Percentiles rank a stretch among this genome's conserved stretches.
Evolutionary conservation across 2,113 vertebrate species (phyloP).

Genomic region (Ranitomeya variabilis): DNA sequence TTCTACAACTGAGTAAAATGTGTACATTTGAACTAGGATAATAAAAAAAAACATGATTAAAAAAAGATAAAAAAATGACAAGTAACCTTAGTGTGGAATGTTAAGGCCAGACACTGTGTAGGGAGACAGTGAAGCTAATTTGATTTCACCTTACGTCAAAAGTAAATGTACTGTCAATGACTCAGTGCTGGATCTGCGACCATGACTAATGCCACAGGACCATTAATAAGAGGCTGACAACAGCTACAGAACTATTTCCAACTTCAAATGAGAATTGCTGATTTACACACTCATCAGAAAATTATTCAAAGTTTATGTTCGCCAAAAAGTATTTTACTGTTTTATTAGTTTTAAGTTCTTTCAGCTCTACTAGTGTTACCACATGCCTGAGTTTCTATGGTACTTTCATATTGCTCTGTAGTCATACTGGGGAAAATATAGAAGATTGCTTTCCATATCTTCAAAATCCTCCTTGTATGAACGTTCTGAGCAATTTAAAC

Average conservation of each 20-base stretch:
- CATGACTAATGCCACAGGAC: conserved; percentile 83
- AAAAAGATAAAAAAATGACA: conserved; percentile 49
- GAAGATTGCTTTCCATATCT: too few species aligned
- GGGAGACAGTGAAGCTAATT: conserved; percentile 77
- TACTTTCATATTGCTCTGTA: neutral
- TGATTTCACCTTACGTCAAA: conserved; percentile 81
- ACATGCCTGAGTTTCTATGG: neutral
- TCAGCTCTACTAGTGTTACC: neutral
- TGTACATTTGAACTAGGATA: conserved; percentile 50
- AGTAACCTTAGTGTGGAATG: conserved; percentile 65
- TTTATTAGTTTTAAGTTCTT: neutral
- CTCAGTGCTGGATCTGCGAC: conserved; percentile 79
- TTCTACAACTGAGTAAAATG: neutral
- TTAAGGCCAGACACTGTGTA: conserved; percentile 68
- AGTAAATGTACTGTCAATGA: conserved; percentile 83
- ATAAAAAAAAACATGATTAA: conserved; percentile 35
- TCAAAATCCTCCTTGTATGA: neutral
- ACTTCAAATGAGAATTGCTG: conserved; percentile 66
- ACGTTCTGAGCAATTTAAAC: neutral
- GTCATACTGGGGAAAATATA: neutral
- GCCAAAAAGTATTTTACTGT: neutral
- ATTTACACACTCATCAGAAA: conserved; percentile 57
- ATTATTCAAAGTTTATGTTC: neutral
- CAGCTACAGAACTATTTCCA: conserved; percentile 74
- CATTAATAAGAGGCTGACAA: conserved; percentile 77